Base-by-base conservation (phyloP, 2,888 invertebrate genomes). In the Callimorpha dominula region DNA sequence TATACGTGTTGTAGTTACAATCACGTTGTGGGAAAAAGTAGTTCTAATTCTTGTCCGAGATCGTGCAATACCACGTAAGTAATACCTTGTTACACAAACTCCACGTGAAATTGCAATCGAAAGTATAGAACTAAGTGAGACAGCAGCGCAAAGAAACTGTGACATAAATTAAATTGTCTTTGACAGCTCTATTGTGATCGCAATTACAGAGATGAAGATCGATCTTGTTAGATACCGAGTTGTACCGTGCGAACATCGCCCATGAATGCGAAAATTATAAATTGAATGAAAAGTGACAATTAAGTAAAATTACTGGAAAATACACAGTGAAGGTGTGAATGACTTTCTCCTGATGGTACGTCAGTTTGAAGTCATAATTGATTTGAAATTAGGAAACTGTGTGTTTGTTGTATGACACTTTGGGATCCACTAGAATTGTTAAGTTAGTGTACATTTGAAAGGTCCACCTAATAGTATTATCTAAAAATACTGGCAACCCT, bases 271-370 rank as follows among this genome's bases (percentile, higher is more conserved):
- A 82, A 78, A 65, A 49, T 57, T 31, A 49, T 75, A 78, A 79
- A 89, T 84, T 86, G 81, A 81, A 88, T 86, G 89, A 89, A 89
- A 90, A 89, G 90, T 90, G 89, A 89, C 88, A 89, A 86, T 81
- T 81, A 76, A 73, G 68, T 73, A 57, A 83, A 81, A 79, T 76
- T 70, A 71, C 57, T 69, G 73, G 68, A 81, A 83, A 79, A 83
- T 15, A 81, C 70, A 65, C 73, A 43, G 31, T 0, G 43, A 11
- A 52, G n/a, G 52, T 64, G 70, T 69, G 7, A 17, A 20, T 46
- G 4, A 49, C 46, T 65, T 71, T 66, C 60, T 46, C 40, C 49
- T 54, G 11, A 17, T 12, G 5, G 57, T 12, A 60, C 15, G 15
- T 17, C 20, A 54, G 46, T 31, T 4, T 70, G n/a, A 67, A 8